These are phyloP conservation scores for Chionoecetes opilio DNA, from an alignment of 1,140 invertebrate genomes.

Conservation along the genomic window DNA sequence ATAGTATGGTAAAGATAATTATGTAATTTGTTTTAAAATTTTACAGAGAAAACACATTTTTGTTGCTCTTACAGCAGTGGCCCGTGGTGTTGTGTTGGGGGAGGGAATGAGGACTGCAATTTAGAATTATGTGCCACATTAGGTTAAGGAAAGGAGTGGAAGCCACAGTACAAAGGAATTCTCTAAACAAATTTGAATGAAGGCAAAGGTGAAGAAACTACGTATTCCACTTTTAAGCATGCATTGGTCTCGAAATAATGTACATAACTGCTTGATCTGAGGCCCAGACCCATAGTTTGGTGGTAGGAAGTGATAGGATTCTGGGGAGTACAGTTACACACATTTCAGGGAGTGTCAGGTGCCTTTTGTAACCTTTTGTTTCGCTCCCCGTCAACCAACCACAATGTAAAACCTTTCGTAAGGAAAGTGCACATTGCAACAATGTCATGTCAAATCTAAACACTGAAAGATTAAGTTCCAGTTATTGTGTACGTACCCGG, in stretches of 20 bases:
- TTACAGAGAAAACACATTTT: no score
- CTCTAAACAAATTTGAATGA: not conserved
- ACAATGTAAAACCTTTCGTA: no score
- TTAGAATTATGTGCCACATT: not conserved
- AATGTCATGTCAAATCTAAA: no score
- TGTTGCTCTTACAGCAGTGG: no score
- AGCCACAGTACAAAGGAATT: not conserved
- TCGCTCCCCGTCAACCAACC: not conserved
- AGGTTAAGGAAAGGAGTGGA: not conserved
- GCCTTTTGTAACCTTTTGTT: not conserved
- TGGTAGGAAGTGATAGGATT: not conserved
- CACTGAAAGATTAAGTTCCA: no score
- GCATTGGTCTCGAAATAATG: not conserved
- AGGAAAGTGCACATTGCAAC: no score
- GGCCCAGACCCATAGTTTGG: not conserved
- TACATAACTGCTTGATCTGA: not conserved
- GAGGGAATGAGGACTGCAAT: not conserved
- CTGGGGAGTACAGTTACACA: not conserved
- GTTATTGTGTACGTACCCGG: no score
- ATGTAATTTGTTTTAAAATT: no score
- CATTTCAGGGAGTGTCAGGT: not conserved
- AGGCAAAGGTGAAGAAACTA: not conserved
- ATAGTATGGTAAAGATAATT: no score
- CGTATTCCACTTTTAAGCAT: not conserved
- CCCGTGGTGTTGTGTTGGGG: no score